Conservation (phyloP, 2,113 vertebrate genomes). For the Oncorhynchus tshawytscha region DNA sequence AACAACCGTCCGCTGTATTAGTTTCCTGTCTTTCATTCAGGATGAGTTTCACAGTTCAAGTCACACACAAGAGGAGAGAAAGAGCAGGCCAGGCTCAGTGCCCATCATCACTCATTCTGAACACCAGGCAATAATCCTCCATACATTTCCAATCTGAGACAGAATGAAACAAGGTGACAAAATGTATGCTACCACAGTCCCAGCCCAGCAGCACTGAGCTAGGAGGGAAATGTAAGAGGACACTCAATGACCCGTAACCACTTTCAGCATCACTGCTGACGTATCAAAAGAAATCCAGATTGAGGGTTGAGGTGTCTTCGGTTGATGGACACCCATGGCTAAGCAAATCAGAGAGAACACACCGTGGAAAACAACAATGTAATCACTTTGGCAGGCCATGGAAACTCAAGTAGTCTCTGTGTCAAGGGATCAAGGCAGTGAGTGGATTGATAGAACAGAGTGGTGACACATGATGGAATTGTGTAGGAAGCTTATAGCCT, state of each 20-base stretch:
- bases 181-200: constrained; percentile 32
- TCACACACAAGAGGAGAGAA: constrained; percentile 25
- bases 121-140: constrained; percentile 52
- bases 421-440: too few species aligned
- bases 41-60: constrained; percentile 41
- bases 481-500: too few species aligned
- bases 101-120: constrained; percentile 50
- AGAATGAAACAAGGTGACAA: constrained; percentile 62
- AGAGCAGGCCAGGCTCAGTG: constrained; percentile 33
- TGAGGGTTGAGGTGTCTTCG: constrained; percentile 7
- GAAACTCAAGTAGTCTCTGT: neutral
- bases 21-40: constrained; percentile 19
- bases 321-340: constrained; percentile 21
- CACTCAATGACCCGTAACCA: constrained; percentile 43
- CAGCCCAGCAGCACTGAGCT: constrained; percentile 9
- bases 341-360: constrained; percentile 1
- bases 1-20: constrained; percentile 17
- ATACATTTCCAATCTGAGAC: constrained; percentile 40
- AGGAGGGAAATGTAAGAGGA: constrained; percentile 45
- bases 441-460: too few species aligned
- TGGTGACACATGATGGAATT: too few species aligned
- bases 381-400: neutral
- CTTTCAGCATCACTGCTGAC: constrained; percentile 42
- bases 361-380: constrained; percentile 13
- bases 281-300: too few species aligned